Conservation (phyloP, 2,888 invertebrate genomes). For the Drosophila maculinotata region DNA sequence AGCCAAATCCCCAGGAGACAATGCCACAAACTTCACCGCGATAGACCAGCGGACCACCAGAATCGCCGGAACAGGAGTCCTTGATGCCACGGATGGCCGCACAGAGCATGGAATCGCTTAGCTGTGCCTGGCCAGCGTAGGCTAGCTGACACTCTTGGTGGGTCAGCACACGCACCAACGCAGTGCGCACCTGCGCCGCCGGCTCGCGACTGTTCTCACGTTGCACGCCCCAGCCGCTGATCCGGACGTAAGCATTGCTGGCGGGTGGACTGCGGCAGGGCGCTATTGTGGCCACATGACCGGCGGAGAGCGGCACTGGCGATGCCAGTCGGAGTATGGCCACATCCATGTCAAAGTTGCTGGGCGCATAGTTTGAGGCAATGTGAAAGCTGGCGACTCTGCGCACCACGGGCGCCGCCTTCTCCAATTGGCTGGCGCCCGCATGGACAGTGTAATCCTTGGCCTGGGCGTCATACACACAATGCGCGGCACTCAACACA, state of each 20-base stretch:
- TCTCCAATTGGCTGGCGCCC: constrained; percentile 68
- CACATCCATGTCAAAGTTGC: constrained; percentile 80
- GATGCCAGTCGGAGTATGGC: constrained; percentile 69
- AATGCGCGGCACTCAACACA: constrained; percentile 82
- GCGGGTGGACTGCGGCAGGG: constrained; percentile 55
- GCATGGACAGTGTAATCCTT: constrained; percentile 67
- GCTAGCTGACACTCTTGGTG: constrained; percentile 58
- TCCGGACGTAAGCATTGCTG: constrained; percentile 62
- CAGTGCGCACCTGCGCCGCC: constrained; percentile 72
- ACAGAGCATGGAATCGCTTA: constrained; percentile 82
- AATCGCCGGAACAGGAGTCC: constrained; percentile 83
- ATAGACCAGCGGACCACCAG: constrained; percentile 82
- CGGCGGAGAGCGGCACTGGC: constrained; percentile 15
- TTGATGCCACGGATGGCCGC: constrained; percentile 71
- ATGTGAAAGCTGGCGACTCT: constrained; percentile 48
- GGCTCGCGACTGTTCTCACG: constrained; percentile 58
- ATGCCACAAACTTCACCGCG: constrained; percentile 87
- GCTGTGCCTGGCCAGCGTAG: constrained; percentile 57
- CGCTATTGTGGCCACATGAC: constrained; percentile 62
- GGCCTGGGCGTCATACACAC: constrained; percentile 61
- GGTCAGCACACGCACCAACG: constrained; percentile 66
- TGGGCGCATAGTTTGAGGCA: constrained; percentile 44
- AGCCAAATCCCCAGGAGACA: constrained; percentile 87
- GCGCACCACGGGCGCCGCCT: constrained; percentile 50
- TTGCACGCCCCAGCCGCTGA: constrained; percentile 82